Evolutionary conservation across 2,113 vertebrate species (phyloP), one percentile per base, ranked within the genome.

Genomic region (Centropus unirufus): DNA sequence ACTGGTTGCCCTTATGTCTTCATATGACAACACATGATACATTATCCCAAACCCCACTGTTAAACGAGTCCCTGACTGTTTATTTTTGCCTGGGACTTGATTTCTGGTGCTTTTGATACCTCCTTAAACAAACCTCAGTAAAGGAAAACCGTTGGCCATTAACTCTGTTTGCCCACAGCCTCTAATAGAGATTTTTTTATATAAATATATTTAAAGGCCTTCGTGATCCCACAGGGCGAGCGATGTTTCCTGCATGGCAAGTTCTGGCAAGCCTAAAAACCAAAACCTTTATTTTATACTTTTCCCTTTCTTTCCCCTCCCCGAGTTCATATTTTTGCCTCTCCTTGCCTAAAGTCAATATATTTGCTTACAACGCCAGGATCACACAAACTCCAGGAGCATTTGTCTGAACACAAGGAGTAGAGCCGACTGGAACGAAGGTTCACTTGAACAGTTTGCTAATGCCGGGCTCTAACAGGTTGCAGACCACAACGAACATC

Each of bases 271-370:
- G 5, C 12, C 34, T 2, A 4, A 63, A 8, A 3, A 6, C 4
- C 66, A 2, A 49, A 57, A 7, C 8, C 36, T 36, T 36, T 36
- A 36, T 36, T 36, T 36, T 36, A 36, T 29, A 1, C 17, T 12
- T 51, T 32, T 14, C 14, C 42, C 1, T 7, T 24, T 20, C 14
- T 18, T 68, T 15, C 20, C 22, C 10, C 11, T 29, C 21, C 62
- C 0, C 0, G 0, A 7, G 12, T 1, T 3, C 1, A 4, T 51
- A 10, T 4, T 11, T 26, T 13, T 11, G 24, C 20, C n/a, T 0
- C 18, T 32, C 3, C 36, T 14, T 0, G 29, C 36, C 27, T 14
- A 23, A 44, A 0, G 54, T 15, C 52, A 0, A 2, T 1, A 5
- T 3, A 13, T 32, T 26, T 36, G 7, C 36, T 36, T 17, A 1